Percentiles rank a stretch among this genome's conserved stretches.
These are phyloP conservation scores for Liopterus haemorrhoidalis DNA, from an alignment of 2,888 invertebrate genomes.

Conservation along the genomic window DNA sequence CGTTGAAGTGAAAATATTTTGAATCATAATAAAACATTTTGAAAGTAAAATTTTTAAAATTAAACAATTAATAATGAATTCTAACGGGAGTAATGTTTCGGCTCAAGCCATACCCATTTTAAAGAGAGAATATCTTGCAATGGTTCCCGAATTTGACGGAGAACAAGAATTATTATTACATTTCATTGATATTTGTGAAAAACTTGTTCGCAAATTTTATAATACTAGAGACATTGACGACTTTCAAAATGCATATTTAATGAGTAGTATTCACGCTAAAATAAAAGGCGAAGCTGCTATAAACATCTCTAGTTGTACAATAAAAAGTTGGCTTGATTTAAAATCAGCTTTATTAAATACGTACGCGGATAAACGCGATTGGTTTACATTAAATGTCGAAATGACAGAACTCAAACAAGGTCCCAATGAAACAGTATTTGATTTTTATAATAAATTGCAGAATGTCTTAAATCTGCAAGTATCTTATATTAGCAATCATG, in stretches of 20 bases:
- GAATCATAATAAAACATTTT: too few relatives aligned
- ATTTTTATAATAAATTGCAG: slow-evolving; percentile 23
- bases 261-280: slow-evolving; percentile 20
- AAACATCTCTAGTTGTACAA: slow-evolving; percentile 19
- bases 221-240: slow-evolving; percentile 2
- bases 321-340: slow-evolving; percentile 22
- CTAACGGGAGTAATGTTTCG: too few relatives aligned
- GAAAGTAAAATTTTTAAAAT: too few relatives aligned
- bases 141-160: slow-evolving; percentile 5
- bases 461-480: slow-evolving; percentile 19
- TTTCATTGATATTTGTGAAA: slow-evolving; percentile 13
- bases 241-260: slow-evolving; percentile 15
- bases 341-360: slow-evolving; percentile 22
- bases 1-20: too few relatives aligned
- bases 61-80: too few relatives aligned
- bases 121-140: slow-evolving; percentile 1
- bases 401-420: slow-evolving; percentile 23
- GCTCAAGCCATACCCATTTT: slow-evolving; percentile 6
- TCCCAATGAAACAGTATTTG: slow-evolving; percentile 24
- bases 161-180: slow-evolving; percentile 1
- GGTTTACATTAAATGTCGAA: slow-evolving; percentile 23
- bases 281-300: slow-evolving; percentile 23
- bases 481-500: slow-evolving; percentile 7
- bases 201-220: slow-evolving; percentile 11
- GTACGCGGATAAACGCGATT: slow-evolving; percentile 25